Evolutionary conservation across 2,113 vertebrate species (phyloP), one percentile per base, ranked within the genome.

Genomic region (Phyllopteryx taeniolatus): DNA sequence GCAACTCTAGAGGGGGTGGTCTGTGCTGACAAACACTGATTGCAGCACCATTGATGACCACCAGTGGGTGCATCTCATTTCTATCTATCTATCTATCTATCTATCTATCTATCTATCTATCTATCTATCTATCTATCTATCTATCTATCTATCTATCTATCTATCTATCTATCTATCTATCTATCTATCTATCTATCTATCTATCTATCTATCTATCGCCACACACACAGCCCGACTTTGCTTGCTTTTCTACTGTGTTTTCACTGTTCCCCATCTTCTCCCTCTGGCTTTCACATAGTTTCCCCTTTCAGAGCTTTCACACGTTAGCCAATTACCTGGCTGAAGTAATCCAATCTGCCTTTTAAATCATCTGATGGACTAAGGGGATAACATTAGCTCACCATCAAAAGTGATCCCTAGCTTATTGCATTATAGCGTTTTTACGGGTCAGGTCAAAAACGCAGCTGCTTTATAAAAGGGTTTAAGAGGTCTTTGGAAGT

Each of bases 351-450:
- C 72, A 86, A 90, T 85, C 74, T 39, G 63, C n/a, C 80, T 76
- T 91, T 76, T 76, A 76, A 71, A 83, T 72, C 87, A 88, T 91
- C 89, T 90, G 87, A 79, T 62, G 73, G 61, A 76, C 63, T 65
- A 35, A 67, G 69, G 60, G 78, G 83, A 82, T 75, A 53, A 75
- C 79, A 89, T 91, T 89, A 87, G 85, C 69, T 69, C 74, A 79
- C 74, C 83, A 82, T 83, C 86, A 85, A 70, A 19, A 65, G 60
- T 77, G 76, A 84, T 90, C 87, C 68, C 44, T 10, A 82, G 85
- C 80, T 87, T 85, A 89, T 91, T 85, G 79, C 79, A 90, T 93
- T 93, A 91, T 20, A 44, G 77, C 79, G 70, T 84, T 81, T 81
- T 77, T 89, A 90, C 66, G 74, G 86, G 71, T 82, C 83, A 79